Conservation (phyloP, 2,888 invertebrate genomes). For the Hydriomena furcata region DNA sequence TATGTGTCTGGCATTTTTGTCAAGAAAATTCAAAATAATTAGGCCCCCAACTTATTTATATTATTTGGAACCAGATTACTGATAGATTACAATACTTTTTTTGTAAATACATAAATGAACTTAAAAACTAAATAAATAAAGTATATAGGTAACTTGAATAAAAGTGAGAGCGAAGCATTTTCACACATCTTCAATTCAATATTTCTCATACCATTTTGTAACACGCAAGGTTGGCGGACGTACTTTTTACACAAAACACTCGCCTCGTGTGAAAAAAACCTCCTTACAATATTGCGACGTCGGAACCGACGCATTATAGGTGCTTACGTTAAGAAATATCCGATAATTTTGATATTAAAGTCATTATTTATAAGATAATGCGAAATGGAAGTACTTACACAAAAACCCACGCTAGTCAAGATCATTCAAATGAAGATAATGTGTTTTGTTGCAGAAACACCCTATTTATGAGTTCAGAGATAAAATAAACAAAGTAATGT, state of each 20-base stretch:
- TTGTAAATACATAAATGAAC: too few species aligned
- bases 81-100: too few species aligned
- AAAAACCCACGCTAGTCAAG: slow-evolving; percentile 1
- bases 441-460: too few species aligned
- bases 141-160: too few species aligned
- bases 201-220: slow-evolving; percentile 52
- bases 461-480: too few species aligned
- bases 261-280: slow-evolving; percentile 58
- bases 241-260: slow-evolving; percentile 56
- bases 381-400: slow-evolving; percentile 20
- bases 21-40: too few species aligned
- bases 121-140: too few species aligned
- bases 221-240: slow-evolving; percentile 58
- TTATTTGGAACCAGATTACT: too few species aligned
- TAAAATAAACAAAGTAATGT: too few species aligned
- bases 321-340: slow-evolving; percentile 51
- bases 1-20: too few species aligned
- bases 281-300: slow-evolving; percentile 38
- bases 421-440: neutral
- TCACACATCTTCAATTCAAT: slow-evolving; percentile 31
- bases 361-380: slow-evolving; percentile 15
- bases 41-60: too few species aligned
- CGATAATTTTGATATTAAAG: slow-evolving; percentile 28
- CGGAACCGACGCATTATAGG: slow-evolving; percentile 51
- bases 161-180: slow-evolving; percentile 25